phyloP scores from a whole-genome alignment of 2,113 vertebrate species.

The Odontophorus gujanensis region DNA sequence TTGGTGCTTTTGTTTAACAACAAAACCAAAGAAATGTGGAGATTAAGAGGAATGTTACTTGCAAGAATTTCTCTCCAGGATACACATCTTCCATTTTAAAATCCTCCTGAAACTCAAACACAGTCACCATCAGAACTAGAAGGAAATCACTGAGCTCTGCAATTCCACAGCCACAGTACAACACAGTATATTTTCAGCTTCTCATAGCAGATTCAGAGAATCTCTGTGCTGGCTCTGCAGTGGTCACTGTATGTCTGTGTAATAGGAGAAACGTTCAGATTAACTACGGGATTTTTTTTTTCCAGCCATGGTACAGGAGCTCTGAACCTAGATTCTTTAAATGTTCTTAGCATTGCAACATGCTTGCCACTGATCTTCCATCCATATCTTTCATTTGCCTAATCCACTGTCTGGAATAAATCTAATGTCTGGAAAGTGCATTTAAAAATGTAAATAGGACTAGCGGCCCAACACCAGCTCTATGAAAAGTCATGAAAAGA shows the following conservation, averaged over 20 bases:
- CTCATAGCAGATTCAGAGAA: not conserved
- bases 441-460: not conserved
- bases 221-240: not conserved
- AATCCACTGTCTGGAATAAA: not conserved
- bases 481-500: not conserved
- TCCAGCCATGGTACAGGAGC: not conserved
- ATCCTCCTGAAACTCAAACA: not conserved
- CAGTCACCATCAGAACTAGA: not conserved
- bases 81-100: not conserved
- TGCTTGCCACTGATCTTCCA: not conserved
- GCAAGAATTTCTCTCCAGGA: not conserved
- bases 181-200: not conserved
- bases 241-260: not conserved
- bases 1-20: slow-evolving; percentile 17
- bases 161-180: not conserved
- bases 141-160: not conserved
- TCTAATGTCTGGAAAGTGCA: not conserved
- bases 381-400: not conserved
- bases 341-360: not conserved
- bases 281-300: not conserved
- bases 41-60: not conserved
- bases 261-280: not conserved
- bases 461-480: not conserved
- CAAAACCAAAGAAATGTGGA: not conserved
- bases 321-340: not conserved